These are phyloP conservation scores for Neogale vison DNA, from an alignment of 2,113 vertebrate species.

Conservation along the genomic window DNA sequence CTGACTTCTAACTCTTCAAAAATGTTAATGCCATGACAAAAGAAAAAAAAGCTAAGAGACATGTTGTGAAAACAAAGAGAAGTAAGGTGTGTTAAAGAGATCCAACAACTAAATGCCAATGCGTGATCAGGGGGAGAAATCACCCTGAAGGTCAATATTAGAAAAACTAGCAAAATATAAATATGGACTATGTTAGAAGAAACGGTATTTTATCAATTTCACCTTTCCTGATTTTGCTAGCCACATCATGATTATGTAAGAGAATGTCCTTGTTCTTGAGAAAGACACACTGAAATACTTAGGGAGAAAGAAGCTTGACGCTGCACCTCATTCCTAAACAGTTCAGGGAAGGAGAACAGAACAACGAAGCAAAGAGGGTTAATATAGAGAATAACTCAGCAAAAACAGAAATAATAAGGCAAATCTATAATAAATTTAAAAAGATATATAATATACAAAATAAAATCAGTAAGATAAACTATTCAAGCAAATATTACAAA, in stretches of 20 bases:
- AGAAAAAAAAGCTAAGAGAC: background rate
- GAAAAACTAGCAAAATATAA: background rate
- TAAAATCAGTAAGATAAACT: background rate
- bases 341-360: background rate
- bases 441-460: background rate
- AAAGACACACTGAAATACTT: background rate
- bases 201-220: background rate
- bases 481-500: background rate
- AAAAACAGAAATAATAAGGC: background rate
- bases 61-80: background rate
- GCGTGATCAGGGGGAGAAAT: accelerated
- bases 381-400: background rate
- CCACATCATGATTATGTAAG: background rate
- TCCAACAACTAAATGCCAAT: background rate
- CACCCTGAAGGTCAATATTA: background rate
- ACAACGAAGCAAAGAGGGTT: background rate
- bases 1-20: background rate
- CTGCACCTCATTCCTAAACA: background rate
- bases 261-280: background rate
- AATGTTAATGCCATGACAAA: background rate
- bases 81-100: background rate
- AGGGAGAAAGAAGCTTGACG: background rate
- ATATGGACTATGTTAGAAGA: background rate
- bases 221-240: background rate
- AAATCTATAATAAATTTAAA: background rate